Percentiles rank a stretch among this genome's conserved stretches.
These are phyloP conservation scores for Rallus limicola DNA, from an alignment of 2,113 vertebrate species.

Conservation along the genomic window DNA sequence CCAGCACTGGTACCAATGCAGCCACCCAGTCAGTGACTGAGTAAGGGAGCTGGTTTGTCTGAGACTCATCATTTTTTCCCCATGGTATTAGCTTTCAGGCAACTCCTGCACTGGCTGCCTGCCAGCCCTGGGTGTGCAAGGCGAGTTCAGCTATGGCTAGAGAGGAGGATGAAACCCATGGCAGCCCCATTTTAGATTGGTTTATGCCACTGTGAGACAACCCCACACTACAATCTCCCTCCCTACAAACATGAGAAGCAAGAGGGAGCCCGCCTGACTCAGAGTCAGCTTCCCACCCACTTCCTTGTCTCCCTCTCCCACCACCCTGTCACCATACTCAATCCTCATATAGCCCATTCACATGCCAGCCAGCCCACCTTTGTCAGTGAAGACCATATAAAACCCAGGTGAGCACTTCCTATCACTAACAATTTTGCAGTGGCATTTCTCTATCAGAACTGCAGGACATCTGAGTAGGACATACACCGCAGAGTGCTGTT, in stretches of 20 bases:
- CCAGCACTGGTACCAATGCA: neutral
- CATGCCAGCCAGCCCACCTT: neutral
- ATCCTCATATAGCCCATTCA: neutral
- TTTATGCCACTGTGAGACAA: neutral
- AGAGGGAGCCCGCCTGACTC: neutral
- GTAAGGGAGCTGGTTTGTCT: neutral
- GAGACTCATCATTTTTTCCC: neutral
- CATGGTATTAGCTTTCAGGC: neutral
- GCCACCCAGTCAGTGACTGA: neutral
- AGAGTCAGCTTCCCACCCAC: neutral
- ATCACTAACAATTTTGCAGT: neutral
- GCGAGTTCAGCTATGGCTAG: neutral
- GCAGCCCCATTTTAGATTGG: neutral
- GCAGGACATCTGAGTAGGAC: neutral
- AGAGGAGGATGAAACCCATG: neutral
- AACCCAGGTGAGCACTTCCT: neutral
- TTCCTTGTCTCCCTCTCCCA: neutral
- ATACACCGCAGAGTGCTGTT: neutral
- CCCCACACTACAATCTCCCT: neutral
- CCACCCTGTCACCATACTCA: accelerated
- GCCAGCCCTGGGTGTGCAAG: neutral
- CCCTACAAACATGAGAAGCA: neutral
- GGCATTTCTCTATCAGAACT: neutral
- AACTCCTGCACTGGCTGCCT: neutral
- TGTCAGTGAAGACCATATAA: neutral